phyloP scores from a whole-genome alignment of 2,113 vertebrate species.

The Potamarius usumacintae region DNA sequence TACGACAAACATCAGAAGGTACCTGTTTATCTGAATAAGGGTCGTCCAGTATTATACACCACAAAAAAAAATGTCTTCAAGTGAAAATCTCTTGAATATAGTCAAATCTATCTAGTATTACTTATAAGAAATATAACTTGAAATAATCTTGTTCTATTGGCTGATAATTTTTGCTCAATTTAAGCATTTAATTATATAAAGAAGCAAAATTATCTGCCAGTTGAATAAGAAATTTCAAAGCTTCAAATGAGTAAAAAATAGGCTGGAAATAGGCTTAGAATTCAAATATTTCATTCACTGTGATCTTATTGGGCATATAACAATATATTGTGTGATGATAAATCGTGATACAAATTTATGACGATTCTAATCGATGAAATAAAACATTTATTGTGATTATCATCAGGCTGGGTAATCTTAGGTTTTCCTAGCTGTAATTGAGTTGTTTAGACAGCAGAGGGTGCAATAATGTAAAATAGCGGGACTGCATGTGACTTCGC shows the following conservation, averaged over 20 bases:
- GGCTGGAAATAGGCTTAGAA: background rate
- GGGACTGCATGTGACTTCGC: no score
- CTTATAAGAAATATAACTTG: background rate
- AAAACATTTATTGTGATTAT: no score
- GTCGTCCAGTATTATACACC: conserved; percentile 50
- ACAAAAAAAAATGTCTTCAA: background rate
- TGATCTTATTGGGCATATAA: background rate
- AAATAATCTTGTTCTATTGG: background rate
- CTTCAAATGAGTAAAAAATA: background rate
- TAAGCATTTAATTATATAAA: background rate
- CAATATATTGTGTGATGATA: no score
- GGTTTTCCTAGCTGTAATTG: no score
- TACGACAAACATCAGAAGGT: conserved; percentile 45
- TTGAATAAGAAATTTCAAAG: background rate
- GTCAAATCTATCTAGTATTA: background rate
- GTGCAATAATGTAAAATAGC: no score
- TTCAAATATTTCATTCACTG: background rate
- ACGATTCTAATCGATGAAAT: no score
- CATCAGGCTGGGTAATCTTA: no score
- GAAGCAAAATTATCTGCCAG: background rate
- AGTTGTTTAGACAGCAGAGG: no score
- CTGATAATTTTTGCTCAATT: background rate
- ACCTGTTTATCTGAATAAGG: conserved; percentile 54
- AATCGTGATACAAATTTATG: no score
- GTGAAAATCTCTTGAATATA: background rate